A percentile compares a stretch with the other conserved stretches of the same genome.
Evolutionary conservation across 2,797 vertebrate species (phyloP).

Genomic region (Tachyglossus aculeatus): DNA sequence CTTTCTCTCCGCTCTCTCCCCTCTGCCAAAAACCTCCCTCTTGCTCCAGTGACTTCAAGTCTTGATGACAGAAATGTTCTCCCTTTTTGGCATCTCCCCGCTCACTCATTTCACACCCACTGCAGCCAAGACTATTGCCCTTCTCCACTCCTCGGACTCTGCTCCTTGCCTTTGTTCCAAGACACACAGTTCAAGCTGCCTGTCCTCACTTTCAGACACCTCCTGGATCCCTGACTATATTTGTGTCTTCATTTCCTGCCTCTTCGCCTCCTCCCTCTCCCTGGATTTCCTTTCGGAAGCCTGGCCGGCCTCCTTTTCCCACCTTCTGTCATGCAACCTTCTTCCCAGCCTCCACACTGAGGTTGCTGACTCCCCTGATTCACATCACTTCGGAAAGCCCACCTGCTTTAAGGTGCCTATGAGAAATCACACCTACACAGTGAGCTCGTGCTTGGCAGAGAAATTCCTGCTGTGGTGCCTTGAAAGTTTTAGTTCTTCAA

Average conservation of each 20-base stretch:
- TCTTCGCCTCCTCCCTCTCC: neutral
- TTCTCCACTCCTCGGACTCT: neutral
- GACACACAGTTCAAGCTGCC: neutral
- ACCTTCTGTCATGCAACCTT: neutral
- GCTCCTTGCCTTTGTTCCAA: neutral
- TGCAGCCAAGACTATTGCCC: neutral
- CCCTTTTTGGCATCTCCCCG: neutral
- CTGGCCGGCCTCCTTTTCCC: neutral
- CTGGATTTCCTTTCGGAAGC: neutral
- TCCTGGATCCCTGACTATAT: neutral
- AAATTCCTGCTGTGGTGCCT: conserved; percentile 2
- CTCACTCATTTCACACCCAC: neutral
- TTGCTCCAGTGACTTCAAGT: neutral
- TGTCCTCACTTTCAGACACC: neutral
- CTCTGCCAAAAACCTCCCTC: neutral
- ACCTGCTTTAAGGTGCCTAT: conserved; percentile 16
- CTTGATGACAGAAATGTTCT: neutral
- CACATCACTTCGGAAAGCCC: conserved; percentile 13
- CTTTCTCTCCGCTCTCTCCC: neutral
- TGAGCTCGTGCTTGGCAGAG: neutral
- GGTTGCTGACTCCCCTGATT: neutral
- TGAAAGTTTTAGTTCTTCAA: neutral
- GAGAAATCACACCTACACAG: conserved; percentile 29
- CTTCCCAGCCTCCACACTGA: conserved; percentile 7
- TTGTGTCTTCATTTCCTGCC: neutral